These are phyloP conservation scores for Rhinopomastus cyanomelas DNA, from an alignment of 2,113 vertebrate species.

Conservation along the genomic window DNA sequence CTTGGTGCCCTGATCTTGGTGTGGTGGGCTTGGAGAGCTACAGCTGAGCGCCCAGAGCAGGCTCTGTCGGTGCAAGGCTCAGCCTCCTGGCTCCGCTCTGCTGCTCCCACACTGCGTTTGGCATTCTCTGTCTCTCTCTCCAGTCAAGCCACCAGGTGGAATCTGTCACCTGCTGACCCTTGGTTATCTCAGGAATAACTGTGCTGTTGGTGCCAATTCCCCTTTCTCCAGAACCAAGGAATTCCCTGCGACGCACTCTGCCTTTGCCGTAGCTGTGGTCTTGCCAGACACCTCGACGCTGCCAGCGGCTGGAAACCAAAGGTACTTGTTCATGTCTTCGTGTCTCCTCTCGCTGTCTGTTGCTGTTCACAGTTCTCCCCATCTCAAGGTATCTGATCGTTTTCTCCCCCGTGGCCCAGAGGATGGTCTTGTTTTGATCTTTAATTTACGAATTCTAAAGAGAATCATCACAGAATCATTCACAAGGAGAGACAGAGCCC, in stretches of 20 bases:
- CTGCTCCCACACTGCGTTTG: neutral
- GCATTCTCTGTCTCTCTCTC: neutral
- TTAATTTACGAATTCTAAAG: no score
- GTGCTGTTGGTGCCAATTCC: neutral
- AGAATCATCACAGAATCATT: no score
- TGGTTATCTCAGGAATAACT: neutral
- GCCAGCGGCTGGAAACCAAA: slow-evolving; percentile 38
- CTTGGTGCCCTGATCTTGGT: no score
- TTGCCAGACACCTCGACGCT: neutral
- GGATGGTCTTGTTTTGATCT: no score
- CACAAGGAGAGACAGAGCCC: neutral
- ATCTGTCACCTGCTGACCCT: neutral
- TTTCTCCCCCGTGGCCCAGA: neutral
- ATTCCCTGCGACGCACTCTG: neutral
- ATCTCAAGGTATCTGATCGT: neutral
- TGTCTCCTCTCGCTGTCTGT: neutral
- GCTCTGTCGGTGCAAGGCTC: rapidly evolving
- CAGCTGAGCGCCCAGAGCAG: rapidly evolving
- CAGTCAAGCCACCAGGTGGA: neutral
- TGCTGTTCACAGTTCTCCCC: neutral
- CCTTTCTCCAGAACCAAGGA: neutral
- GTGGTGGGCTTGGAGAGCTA: no score
- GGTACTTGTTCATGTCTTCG: neutral
- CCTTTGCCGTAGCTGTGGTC: slow-evolving; percentile 7
- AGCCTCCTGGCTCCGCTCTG: neutral